Evolutionary conservation across 2,888 invertebrate species (phyloP), one percentile per base, ranked within the genome.

Genomic region (Villa cingulata): DNA sequence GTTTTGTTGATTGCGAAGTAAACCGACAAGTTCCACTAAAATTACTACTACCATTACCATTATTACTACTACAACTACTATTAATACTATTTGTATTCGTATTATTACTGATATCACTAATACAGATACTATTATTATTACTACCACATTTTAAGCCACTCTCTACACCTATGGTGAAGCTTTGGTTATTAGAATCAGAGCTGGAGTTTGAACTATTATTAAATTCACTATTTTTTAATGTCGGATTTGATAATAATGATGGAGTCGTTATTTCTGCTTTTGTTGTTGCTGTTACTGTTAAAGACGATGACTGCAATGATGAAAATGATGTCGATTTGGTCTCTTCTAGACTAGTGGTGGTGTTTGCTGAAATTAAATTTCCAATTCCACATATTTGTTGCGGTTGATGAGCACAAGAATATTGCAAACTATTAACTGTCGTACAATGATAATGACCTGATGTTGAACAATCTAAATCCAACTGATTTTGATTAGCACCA

Each of bases 361-460:
- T n/a, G n/a, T n/a, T n/a, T n/a, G n/a, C n/a, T n/a, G 32, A 32
- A 20, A 6, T 19, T 34, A 23, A 40, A 36, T 27, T 37, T 32
- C 29, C 29, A 32, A 12, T 32, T 32, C 12, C 29, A 32, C 29
- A 32, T 32, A 32, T 32, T 32, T 32, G 29, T n/a, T 47, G 47
- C 43, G 38, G 34, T 41, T 23, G 43, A 42, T 16, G 29, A 6
- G 32, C 29, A 32, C 12, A 32, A 32, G 29, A 20, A n/a, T n/a
- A n/a, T 37, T 32, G 42, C 32, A 16, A 38, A 29, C 47, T 43
- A 20, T 37, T 38, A 19, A 32, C 29, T 32, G 29, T 32, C 41
- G 47, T 43, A 18, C 39, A 47, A 38, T 47, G 47, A n/a, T n/a
- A n/a, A n/a, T n/a, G n/a, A n/a, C n/a, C n/a, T 43, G 43, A 42